phyloP scores from a whole-genome alignment of 2,113 vertebrate genomes.

The Microcebus murinus region DNA sequence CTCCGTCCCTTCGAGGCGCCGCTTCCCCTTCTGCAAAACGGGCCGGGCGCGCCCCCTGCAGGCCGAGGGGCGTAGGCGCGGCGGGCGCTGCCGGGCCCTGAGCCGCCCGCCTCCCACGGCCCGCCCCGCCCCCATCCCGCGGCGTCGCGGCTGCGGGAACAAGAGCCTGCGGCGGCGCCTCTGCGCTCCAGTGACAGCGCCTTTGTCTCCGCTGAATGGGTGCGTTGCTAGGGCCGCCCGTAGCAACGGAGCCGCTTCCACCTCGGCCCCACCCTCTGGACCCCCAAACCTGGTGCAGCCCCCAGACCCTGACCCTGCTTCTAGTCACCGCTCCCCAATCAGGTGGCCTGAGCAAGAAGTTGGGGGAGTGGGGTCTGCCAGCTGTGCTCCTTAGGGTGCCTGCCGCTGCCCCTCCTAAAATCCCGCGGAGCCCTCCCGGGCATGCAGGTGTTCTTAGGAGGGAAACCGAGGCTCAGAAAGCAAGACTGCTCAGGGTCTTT shows the following conservation, averaged over 20 bases:
- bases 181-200: constrained; percentile 68
- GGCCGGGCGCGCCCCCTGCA: constrained; percentile 40
- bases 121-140: background rate
- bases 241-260: constrained; percentile 72
- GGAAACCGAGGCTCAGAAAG: background rate
- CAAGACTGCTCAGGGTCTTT: background rate
- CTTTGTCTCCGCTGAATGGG: constrained; percentile 79
- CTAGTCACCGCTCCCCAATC: background rate
- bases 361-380: background rate
- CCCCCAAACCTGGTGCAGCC: background rate
- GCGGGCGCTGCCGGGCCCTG: background rate
- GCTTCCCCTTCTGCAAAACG: constrained; percentile 1
- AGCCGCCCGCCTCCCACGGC: background rate
- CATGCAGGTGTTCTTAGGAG: background rate
- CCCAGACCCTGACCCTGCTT: background rate
- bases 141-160: constrained; percentile 26
- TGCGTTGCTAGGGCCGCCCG: constrained; percentile 76
- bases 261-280: constrained; percentile 40
- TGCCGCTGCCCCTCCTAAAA: background rate
- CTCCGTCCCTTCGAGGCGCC: background rate
- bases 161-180: constrained; percentile 13
- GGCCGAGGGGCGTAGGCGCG: background rate
- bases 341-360: background rate
- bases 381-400: accelerated
- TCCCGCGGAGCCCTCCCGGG: too few species aligned